phyloP scores from a whole-genome alignment of 1,140 invertebrate genomes.

The Ectropis grisescens region DNA sequence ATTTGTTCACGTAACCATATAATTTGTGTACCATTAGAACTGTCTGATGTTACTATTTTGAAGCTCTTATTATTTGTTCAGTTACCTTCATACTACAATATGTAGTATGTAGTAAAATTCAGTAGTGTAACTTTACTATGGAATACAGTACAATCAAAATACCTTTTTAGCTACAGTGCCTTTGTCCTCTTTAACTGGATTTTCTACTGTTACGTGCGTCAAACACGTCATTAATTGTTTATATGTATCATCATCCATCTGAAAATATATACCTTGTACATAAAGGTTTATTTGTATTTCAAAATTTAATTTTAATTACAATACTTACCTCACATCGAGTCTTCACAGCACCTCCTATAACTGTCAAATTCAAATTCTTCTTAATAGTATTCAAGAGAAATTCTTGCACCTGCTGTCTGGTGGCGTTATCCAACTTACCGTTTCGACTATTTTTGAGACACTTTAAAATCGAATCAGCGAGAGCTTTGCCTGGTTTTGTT shows the following conservation, averaged over 20 bases:
- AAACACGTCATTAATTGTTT: conserved; percentile 48
- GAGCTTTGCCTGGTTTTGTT: conserved; percentile 26
- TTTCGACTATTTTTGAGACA: conserved; percentile 47
- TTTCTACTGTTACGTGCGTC: conserved; percentile 26
- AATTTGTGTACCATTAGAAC: too few species aligned
- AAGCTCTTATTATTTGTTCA: too few species aligned
- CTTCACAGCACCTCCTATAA: conserved; percentile 56
- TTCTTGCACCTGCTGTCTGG: conserved; percentile 37
- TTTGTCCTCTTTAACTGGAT: conserved; percentile 30
- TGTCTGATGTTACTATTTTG: too few species aligned
- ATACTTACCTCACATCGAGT: conserved; percentile 56
- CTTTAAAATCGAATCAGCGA: conserved; percentile 33
- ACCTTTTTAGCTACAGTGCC: conserved; percentile 43
- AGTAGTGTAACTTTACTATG: too few species aligned
- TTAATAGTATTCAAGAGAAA: conserved; percentile 44
- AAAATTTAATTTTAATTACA: too few species aligned
- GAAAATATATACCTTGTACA: too few species aligned
- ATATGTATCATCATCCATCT: conserved; percentile 54
- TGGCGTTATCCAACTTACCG: conserved; percentile 41
- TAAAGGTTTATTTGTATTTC: too few species aligned
- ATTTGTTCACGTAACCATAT: too few species aligned
- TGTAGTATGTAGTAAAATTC: too few species aligned
- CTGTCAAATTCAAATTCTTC: conserved; percentile 52
- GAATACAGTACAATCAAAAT: too few species aligned
- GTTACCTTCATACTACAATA: too few species aligned